phyloP scores from a whole-genome alignment of 2,113 vertebrate genomes.

The Myotis davidii region DNA sequence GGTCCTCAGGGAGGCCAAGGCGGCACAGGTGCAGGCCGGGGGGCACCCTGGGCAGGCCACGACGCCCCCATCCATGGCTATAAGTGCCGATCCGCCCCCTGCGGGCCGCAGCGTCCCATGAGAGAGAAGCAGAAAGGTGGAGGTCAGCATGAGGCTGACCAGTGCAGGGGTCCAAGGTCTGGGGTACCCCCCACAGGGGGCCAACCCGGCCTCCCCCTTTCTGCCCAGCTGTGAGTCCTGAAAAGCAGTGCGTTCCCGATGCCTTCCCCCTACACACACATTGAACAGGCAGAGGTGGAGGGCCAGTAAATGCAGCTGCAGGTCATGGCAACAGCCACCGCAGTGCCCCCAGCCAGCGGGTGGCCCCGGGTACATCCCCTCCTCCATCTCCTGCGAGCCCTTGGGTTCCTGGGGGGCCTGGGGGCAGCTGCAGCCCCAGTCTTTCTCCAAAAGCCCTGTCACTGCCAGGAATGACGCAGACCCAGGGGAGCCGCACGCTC shows the following conservation, averaged over 20 bases:
- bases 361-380: not conserved
- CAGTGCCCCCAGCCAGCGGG: not conserved
- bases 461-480: not conserved
- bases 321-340: not conserved
- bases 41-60: slow-evolving; percentile 67
- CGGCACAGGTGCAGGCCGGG: slow-evolving; percentile 78
- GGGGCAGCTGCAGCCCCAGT: not conserved
- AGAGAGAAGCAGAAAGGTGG: slow-evolving; percentile 78
- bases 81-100: slow-evolving; percentile 76
- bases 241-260: not conserved
- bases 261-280: not conserved
- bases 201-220: not conserved
- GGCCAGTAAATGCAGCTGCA: not conserved
- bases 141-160: slow-evolving; percentile 53
- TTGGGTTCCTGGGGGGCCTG: not conserved
- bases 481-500: not conserved
- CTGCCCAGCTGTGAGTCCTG: not conserved
- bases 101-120: slow-evolving; percentile 39
- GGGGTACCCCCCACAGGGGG: accelerated
- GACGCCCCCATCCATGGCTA: slow-evolving; percentile 76
- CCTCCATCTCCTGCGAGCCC: not conserved
- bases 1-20: slow-evolving; percentile 73
- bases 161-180: not conserved
- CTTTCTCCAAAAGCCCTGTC: not conserved
- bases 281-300: not conserved